Evolutionary conservation across 2,888 invertebrate genomes (phyloP).

Genomic region (Agrochola macilenta): DNA sequence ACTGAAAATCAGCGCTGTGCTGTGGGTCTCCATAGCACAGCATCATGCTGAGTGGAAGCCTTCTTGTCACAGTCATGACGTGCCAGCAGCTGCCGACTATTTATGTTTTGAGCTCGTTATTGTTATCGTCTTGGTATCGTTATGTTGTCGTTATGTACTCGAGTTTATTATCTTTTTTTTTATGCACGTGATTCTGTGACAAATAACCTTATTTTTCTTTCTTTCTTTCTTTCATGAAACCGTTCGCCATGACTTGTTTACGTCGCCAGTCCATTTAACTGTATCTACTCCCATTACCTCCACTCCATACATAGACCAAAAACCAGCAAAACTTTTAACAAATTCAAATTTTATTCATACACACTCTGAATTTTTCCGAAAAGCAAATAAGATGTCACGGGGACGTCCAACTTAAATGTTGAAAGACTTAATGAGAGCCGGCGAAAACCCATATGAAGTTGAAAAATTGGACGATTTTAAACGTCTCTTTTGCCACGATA

Average conservation of each 20-base stretch:
- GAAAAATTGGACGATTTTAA: conserved; percentile 46
- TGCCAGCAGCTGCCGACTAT: too few relatives aligned
- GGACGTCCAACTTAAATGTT: conserved; percentile 41
- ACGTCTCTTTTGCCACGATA: conserved; percentile 35
- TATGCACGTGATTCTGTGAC: too few relatives aligned
- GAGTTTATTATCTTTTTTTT: too few relatives aligned
- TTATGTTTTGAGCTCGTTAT: too few relatives aligned
- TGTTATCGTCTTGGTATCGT: too few relatives aligned
- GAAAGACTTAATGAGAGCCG: conserved; percentile 43
- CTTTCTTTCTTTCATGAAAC: not conserved
- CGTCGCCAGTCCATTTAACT: not conserved
- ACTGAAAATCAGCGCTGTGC: too few relatives aligned
- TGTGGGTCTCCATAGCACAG: too few relatives aligned
- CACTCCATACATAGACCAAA: not conserved
- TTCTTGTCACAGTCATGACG: too few relatives aligned
- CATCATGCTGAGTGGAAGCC: too few relatives aligned
- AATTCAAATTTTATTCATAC: conserved; percentile 49
- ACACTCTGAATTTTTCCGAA: not conserved
- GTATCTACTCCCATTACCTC: not conserved
- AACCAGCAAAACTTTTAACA: conserved; percentile 27
- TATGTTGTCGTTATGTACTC: too few relatives aligned
- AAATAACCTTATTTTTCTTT: too few relatives aligned
- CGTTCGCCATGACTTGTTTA: not conserved
- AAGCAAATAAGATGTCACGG: conserved; percentile 27
- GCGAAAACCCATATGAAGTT: conserved; percentile 28